Base-by-base conservation (phyloP, 1,140 invertebrate species). In the Carposina sasakii region DNA sequence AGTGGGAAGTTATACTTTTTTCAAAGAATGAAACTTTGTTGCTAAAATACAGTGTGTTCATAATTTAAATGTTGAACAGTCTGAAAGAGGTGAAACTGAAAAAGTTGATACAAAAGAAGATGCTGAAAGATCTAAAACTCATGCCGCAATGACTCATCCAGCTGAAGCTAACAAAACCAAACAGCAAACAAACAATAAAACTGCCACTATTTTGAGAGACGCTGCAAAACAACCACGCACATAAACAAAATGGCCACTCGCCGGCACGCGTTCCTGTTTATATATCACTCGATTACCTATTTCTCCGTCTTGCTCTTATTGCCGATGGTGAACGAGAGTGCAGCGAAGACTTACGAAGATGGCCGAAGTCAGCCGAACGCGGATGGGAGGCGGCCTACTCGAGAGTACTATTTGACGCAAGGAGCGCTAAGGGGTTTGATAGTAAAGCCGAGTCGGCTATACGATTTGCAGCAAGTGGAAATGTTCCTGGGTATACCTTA, bases 401-500 rank as follows among this genome's bases (percentile, higher is more conserved):
- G 77, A 63, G 87, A 86, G 57, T 89, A 76, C 58, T 71, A 73
- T 51, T 72, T 89, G 43, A 87, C 87, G 52, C 88, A 89, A 61
- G 88, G 88, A 0, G 79, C 77, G 10, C 62, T 91, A 19, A 85
- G 87, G 57, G 90, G 90, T 16, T 66, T 89, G 36, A 86, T 90
- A 12, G 86, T 90, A 19, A 86, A 86, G 56, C 87, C 89, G 4
- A 85, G 86, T 48, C 57, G 76, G 31, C 71, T 86, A 58, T 85
- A 85, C 54, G 81, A 86, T 10, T 62, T 89, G 47, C 79, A 84
- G 30, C 71, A 71, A 17, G 88, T 90, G 40, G 89, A 90, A 64
- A 89, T 90, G 63, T 91, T 87, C 63, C 62, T 89, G 36, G 96
- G 96, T 0, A 88, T 98, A 55, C 96, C 95, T 2, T 98, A 98